Evolutionary conservation across 2,113 vertebrate genomes (phyloP).

Genomic region (Holacanthus passer): DNA sequence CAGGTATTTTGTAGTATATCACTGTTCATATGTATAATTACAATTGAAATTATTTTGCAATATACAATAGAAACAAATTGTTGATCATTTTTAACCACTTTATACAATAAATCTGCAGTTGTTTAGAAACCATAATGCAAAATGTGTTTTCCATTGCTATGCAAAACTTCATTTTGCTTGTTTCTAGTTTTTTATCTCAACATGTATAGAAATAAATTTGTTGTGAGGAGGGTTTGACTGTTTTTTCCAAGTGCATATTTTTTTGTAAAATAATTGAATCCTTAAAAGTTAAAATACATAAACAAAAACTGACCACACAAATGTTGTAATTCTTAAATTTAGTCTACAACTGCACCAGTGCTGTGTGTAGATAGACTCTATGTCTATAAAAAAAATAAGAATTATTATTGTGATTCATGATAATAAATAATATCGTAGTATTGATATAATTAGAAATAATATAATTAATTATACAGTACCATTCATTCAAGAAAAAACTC

Average conservation of each 20-base stretch:
- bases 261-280: background rate
- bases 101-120: background rate
- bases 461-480: background rate
- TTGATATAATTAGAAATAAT: background rate
- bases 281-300: background rate
- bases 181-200: too few relatives aligned
- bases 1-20: background rate
- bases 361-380: background rate
- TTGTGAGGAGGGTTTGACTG: background rate
- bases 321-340: background rate
- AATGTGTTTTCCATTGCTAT: background rate
- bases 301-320: background rate
- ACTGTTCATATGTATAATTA: background rate
- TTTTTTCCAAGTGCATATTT: background rate
- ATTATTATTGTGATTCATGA: background rate
- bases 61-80: background rate
- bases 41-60: background rate
- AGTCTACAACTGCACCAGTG: background rate
- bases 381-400: background rate
- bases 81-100: background rate
- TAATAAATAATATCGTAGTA: background rate
- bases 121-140: background rate
- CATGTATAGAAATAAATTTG: too few relatives aligned
- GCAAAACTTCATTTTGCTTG: background rate
- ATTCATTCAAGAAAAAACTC: background rate